phyloP scores from a whole-genome alignment of 2,113 vertebrate species.

The Engystomops pustulosus region DNA sequence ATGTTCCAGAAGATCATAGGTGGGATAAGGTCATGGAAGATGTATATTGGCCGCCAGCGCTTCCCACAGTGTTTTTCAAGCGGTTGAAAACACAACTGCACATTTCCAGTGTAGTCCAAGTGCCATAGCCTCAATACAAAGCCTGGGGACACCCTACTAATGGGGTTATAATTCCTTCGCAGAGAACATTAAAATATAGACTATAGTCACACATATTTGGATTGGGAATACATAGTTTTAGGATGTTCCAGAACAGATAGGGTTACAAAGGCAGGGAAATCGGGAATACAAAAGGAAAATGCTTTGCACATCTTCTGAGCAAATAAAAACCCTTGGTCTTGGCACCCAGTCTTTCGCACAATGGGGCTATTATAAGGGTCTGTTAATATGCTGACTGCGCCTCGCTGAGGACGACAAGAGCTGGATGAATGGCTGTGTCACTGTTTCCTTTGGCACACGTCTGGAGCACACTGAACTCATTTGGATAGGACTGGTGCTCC shows the following conservation, averaged over 20 bases:
- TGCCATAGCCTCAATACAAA: constrained; percentile 28
- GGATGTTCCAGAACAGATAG: not conserved
- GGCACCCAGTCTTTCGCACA: constrained; percentile 37
- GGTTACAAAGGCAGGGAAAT: not conserved
- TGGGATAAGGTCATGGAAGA: constrained; percentile 24
- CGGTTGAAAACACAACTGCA: not conserved
- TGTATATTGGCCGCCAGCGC: not conserved
- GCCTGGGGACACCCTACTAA: not conserved
- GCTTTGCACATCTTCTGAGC: constrained; percentile 37
- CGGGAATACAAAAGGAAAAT: constrained; percentile 14
- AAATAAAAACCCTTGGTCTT: constrained; percentile 26
- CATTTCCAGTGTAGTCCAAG: constrained; percentile 35
- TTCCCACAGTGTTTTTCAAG: constrained; percentile 16
- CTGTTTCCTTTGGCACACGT: constrained; percentile 54
- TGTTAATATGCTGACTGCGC: constrained; percentile 45
- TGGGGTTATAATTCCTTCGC: not conserved
- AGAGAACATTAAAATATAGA: not conserved
- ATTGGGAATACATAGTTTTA: not conserved
- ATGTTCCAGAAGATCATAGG: not conserved
- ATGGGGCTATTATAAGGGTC: constrained; percentile 45
- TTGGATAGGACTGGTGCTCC: constrained; percentile 13
- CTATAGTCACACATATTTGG: not conserved
- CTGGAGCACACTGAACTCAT: constrained; percentile 40
- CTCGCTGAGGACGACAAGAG: constrained; percentile 38
- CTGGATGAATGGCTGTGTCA: constrained; percentile 53